Evolutionary conservation across 2,113 vertebrate genomes (phyloP).

Genomic region (Agapornis roseicollis): DNA sequence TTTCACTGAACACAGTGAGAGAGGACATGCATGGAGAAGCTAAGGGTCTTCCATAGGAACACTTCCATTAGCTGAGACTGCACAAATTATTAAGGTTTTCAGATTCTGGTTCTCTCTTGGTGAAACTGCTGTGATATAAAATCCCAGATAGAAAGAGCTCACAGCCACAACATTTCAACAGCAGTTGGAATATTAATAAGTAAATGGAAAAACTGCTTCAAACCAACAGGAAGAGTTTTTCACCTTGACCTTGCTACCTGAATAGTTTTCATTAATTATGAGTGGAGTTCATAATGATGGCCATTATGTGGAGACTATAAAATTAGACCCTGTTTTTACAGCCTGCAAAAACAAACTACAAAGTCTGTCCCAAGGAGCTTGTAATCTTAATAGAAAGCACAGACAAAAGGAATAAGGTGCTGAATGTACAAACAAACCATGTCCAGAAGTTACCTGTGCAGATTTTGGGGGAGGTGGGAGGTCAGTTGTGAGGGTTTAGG

Average conservation of each 20-base stretch:
- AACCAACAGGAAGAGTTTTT: constrained; percentile 2
- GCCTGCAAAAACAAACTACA: not conserved
- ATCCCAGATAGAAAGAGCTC: not conserved
- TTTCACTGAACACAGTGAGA: not conserved
- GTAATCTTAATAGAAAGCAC: not conserved
- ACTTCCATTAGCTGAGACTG: not conserved
- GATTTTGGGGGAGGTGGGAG: not conserved
- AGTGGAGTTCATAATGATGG: not conserved
- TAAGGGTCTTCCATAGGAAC: not conserved
- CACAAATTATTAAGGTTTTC: not conserved
- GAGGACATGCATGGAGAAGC: not conserved
- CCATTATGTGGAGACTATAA: not conserved
- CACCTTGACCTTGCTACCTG: constrained; percentile 17
- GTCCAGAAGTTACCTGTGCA: not conserved
- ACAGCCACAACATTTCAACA: not conserved
- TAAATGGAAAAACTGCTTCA: constrained; percentile 11
- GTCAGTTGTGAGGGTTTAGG: not conserved
- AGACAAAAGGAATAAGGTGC: not conserved
- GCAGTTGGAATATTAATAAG: not conserved
- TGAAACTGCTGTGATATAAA: not conserved
- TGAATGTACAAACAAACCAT: not conserved
- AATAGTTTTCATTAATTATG: constrained; percentile 40
- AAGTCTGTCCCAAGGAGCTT: not conserved
- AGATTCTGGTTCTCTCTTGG: not conserved
- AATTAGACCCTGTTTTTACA: constrained; percentile 6